Evolutionary conservation across 1,140 invertebrate species (phyloP), one percentile per base, ranked within the genome.

Genomic region (Magallana ariakensis): DNA sequence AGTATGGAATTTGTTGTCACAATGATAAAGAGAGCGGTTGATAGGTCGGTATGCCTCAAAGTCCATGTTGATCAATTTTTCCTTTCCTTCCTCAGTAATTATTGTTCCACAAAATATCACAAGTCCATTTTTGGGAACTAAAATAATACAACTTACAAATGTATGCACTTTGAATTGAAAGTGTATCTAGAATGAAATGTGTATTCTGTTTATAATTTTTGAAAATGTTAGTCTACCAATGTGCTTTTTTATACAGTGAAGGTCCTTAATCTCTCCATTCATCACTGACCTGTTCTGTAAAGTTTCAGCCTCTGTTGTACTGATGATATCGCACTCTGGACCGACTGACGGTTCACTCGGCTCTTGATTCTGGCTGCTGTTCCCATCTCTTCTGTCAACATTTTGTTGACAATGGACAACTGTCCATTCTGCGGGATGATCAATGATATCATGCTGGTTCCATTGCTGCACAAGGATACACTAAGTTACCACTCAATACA

Each of bases 31-130:
- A 19, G 82, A 84, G 15, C 82, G 54, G 46, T 57, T 84, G 19
- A 84, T 33, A 8, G 82, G 82, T 13, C 82, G 82, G 33, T 58
- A 60, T 0, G 82, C 82, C 57, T 84, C 82, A 84, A 84, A 84
- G 19, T 84, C 82, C 26, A 84, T n/a, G 26, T 84, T 84, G 33
- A 84, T 26, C 22, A 84, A 26, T 84, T 84, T 84, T 57, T 84
- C 82, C 26, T 84, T 84, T 22, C 82, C 82, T 11, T 84, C 82
- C 9, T 84, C 82, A 3, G 82, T 84, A 9, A 84, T 57, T 19
- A 84, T 60, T 22, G 82, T 84, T n/a, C 82, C 82, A 84, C 82
- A 84, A 60, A 84, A 84, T 11, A 84, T 84, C 56, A 84, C 57
- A 54, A 84, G 56, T 58, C 82, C 82, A 60, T 84, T 84, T 26